Conservation (phyloP, 1,140 invertebrate species). For the Drosophila busckii region DNA sequence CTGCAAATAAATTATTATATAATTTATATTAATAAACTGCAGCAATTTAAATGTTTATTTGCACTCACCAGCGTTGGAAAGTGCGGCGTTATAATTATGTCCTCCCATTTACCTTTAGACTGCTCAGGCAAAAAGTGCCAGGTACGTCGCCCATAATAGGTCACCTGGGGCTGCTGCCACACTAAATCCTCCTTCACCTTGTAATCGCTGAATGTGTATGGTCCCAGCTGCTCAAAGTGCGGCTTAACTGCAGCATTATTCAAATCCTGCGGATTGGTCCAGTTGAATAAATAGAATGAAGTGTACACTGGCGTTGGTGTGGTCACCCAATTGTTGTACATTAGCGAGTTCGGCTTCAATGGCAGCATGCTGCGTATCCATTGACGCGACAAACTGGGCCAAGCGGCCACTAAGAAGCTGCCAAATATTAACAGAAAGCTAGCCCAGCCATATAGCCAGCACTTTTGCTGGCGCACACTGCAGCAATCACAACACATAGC, state of each 20-base stretch:
- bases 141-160: constrained; percentile 85
- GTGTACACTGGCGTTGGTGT: constrained; percentile 87
- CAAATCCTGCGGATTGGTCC: constrained; percentile 86
- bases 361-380: constrained; percentile 79
- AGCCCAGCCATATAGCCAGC: constrained; percentile 60
- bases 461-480: constrained; percentile 60
- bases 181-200: constrained; percentile 82
- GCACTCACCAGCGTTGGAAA: constrained; percentile 86
- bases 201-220: constrained; percentile 82
- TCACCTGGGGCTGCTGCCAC: constrained; percentile 84
- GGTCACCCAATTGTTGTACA: constrained; percentile 84
- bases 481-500: constrained; percentile 68
- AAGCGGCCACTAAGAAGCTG: constrained; percentile 35
- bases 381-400: constrained; percentile 42
- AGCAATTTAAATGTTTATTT: background rate
- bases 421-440: constrained; percentile 33
- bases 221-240: constrained; percentile 83
- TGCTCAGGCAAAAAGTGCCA: constrained; percentile 86
- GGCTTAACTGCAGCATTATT: constrained; percentile 81
- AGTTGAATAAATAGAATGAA: constrained; percentile 88
- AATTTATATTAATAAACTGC: background rate
- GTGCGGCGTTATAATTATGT: constrained; percentile 88
- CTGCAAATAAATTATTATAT: constrained; percentile 81
- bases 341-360: constrained; percentile 81
- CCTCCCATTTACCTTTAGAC: constrained; percentile 86